phyloP scores from a whole-genome alignment of 2,797 vertebrate species.

The Halcyon smyrnensis region DNA sequence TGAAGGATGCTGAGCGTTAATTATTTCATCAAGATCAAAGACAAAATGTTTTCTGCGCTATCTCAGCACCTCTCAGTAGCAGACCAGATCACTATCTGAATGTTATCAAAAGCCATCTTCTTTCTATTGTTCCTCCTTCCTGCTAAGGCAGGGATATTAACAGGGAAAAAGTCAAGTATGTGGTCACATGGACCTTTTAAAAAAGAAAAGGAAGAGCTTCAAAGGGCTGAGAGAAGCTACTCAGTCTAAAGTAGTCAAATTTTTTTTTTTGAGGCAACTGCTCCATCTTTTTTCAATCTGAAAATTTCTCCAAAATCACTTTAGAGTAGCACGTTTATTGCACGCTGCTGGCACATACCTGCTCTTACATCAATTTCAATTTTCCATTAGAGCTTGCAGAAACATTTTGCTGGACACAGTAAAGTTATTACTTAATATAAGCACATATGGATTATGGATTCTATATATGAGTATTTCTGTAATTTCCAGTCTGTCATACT shows the following conservation, averaged over 20 bases:
- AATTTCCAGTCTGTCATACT: background rate
- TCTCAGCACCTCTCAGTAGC: background rate
- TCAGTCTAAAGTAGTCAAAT: background rate
- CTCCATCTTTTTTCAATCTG: background rate
- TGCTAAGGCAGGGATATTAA: background rate
- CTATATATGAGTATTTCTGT: background rate
- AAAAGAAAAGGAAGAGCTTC: background rate
- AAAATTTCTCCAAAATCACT: background rate
- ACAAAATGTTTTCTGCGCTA: background rate
- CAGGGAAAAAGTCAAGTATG: background rate
- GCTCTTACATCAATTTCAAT: background rate
- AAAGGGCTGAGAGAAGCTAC: background rate
- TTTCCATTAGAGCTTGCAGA: background rate
- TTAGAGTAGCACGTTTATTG: background rate
- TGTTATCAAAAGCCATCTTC: background rate
- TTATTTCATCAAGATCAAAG: constrained; percentile 9
- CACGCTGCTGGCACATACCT: background rate
- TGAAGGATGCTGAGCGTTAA: background rate
- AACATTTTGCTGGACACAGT: background rate
- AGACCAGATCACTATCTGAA: background rate
- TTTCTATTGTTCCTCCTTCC: background rate
- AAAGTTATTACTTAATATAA: background rate
- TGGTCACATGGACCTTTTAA: background rate
- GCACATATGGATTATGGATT: background rate
- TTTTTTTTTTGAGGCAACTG: background rate